Evolutionary conservation across 2,888 invertebrate genomes (phyloP), one percentile per base, ranked within the genome.

Genomic region (Amitus sp.): DNA sequence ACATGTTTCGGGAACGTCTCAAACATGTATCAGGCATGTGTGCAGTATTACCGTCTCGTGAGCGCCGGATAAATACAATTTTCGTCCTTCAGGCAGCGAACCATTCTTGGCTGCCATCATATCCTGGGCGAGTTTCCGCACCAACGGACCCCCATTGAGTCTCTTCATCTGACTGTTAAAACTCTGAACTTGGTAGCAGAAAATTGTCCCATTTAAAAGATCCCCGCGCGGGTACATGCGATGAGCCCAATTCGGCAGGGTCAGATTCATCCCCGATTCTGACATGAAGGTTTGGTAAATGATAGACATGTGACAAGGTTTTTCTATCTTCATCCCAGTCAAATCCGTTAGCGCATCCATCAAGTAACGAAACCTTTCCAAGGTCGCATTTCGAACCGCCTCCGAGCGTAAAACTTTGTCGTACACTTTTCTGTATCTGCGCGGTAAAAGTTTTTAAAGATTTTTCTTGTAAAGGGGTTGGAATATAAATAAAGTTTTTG

Each of bases 121-220:
- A 62, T 87, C 85, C 17, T 82, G 79, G 57, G 86, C 67, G 64
- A 87, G 84, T 40, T 85, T 85, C 23, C 79, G 72, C 69, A 88
- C 73, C 20, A 85, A 70, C 15, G 83, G 82, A 40, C 85, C 86
- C 34, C 84, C 84, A 59, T 85, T 85, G 1, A 85, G 80, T 75
- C 83, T 85, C 61, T 82, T 77, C 33, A 86, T 71, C 33, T 84
- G 75, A 62, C 83, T 83, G 62, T 85, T 85, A 54, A 85, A 84
- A 58, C 85, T 85, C 83, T 84, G 84, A 82, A 85, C 84, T 3
- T 84, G 82, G 62, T 85, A 85, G 67, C 85, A 85, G 65, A 85
- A 63, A 52, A 82, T 76, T 1, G 84, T 84, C 9, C 84, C 75
- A 28, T 85, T 84, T 78, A 81, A 79, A 2, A 86, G 73, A 80